Base-by-base conservation (phyloP, 2,888 invertebrate genomes). In the Drosophila rellima region DNA sequence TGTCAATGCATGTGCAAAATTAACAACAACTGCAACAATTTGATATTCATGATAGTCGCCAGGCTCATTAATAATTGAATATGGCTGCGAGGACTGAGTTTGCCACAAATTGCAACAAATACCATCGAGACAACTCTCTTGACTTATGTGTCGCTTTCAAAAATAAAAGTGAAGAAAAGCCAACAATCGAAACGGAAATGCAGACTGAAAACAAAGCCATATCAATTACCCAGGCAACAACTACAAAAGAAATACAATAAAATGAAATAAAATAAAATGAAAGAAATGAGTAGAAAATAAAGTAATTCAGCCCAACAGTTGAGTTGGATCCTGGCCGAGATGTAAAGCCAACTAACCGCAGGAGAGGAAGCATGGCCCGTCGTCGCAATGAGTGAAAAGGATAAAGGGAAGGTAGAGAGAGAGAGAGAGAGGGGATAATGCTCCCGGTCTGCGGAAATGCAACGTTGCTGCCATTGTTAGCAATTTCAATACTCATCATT, bases 401-500 rank as follows among this genome's bases (percentile, higher is more conserved):
- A 47, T 50, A 29, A 35, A 54, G 52, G 40, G 45, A 26, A 35
- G n/a, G 2, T 1, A 10, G 23, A 20, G 35, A 13, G 5, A n/a
- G 7, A 48, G 20, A 20, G 45, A 26, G 35, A 44, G 54, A 42
- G 48, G 39, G 33, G 50, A 7, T 2, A 29, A 33, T 10, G 23
- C 17, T 23, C 8, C 18, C 44, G 42, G 39, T 44, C 31, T 65
- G 60, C 85, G 80, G 86, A 79, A 79, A 70, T 66, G 70, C 50
- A 65, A 50, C 39, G 48, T 29, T 71, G 66, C 51, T 48, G 37
- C 26, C 71, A 72, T 82, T 82, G 82, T 82, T 88, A 62, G 62
- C 86, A 73, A 88, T 85, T 75, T 75, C 80, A 88, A 88, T 82
- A 71, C 69, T 73, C 79, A 68, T 84, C 79, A 88, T 82, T 82